Evolutionary conservation across 2,888 invertebrate genomes (phyloP).

Genomic region (Suillia variegata): DNA sequence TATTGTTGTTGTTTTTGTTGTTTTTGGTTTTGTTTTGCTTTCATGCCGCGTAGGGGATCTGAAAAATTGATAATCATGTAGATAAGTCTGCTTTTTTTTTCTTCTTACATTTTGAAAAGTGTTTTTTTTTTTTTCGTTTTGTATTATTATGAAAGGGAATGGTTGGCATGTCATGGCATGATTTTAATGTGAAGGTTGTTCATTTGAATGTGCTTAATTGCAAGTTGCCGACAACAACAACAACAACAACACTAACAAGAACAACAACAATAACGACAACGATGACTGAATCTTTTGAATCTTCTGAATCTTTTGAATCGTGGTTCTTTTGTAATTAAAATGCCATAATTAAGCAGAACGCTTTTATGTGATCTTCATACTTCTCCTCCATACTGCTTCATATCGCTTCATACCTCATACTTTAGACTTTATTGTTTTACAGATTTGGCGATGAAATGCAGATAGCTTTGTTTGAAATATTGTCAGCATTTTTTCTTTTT

Average conservation of each 20-base stretch:
- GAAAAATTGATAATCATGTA: slow-evolving; percentile 25
- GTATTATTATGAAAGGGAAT: slow-evolving; percentile 24
- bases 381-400: too few species aligned
- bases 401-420: too few species aligned
- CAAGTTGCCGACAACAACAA: slow-evolving; percentile 27
- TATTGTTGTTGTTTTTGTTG: slow-evolving; percentile 10
- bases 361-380: not conserved
- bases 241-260: too few species aligned
- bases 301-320: slow-evolving; percentile 1
- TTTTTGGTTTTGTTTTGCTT: not conserved
- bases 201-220: slow-evolving; percentile 19
- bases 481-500: too few species aligned
- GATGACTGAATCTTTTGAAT: too few species aligned
- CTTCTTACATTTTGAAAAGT: too few species aligned
- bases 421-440: too few species aligned
- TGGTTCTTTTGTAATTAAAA: slow-evolving; percentile 1
- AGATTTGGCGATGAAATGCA: too few species aligned
- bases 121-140: too few species aligned
- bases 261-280: slow-evolving; percentile 10
- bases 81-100: too few species aligned
- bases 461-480: too few species aligned
- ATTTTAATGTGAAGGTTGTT: slow-evolving; percentile 26
- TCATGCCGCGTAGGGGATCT: not conserved
- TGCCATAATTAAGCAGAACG: not conserved
- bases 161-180: slow-evolving; percentile 9